Conservation (phyloP, 2,113 vertebrate species). For the Tachuris rubrigastra region DNA sequence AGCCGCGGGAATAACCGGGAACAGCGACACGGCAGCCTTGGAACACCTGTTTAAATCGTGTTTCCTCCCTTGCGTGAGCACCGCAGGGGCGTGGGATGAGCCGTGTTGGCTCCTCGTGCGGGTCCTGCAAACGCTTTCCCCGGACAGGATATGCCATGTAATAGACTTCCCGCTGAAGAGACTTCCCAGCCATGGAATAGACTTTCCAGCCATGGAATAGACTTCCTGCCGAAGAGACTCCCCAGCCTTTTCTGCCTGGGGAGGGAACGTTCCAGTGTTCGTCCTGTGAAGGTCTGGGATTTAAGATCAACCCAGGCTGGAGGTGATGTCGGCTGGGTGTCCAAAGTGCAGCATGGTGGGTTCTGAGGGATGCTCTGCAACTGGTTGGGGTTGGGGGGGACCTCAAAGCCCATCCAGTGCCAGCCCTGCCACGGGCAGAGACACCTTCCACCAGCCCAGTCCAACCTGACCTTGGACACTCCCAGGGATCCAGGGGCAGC, state of each 20-base stretch:
- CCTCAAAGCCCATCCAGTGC: fast-evolving
- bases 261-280: fast-evolving
- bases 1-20: fast-evolving
- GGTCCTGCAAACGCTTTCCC: background rate
- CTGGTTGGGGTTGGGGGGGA: background rate
- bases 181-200: background rate
- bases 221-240: background rate
- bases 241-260: background rate
- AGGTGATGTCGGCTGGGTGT: background rate
- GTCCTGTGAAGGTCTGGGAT: fast-evolving
- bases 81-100: fast-evolving
- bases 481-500: background rate
- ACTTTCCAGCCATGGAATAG: too few species aligned
- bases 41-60: fast-evolving
- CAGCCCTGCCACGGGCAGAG: too few species aligned
- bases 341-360: background rate
- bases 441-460: background rate
- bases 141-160: fast-evolving
- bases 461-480: background rate
- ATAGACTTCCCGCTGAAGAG: fast-evolving
- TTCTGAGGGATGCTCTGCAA: background rate
- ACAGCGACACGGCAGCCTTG: fast-evolving
- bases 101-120: background rate
- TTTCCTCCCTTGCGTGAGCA: background rate
- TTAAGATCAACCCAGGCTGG: fast-evolving